phyloP scores from a whole-genome alignment of 2,113 vertebrate species.

The Oreotrochilus melanogaster region DNA sequence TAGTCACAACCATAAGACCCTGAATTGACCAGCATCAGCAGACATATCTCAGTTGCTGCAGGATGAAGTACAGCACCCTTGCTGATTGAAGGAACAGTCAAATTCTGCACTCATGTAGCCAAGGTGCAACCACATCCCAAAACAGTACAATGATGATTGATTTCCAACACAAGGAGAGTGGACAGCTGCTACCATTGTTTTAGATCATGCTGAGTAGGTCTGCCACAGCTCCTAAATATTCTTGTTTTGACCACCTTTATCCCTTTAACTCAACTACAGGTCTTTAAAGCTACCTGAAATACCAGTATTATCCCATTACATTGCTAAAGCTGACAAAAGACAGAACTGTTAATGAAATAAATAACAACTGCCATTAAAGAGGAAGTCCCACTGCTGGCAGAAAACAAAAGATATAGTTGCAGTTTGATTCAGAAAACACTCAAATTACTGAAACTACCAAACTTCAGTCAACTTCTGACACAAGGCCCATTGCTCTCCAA shows the following conservation, averaged over 20 bases:
- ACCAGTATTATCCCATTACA: not conserved
- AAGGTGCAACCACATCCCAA: not conserved
- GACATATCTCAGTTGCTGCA: not conserved
- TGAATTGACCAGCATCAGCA: not conserved
- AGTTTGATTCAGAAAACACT: not conserved
- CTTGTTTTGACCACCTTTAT: not conserved
- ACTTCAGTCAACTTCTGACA: not conserved
- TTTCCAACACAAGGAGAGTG: not conserved
- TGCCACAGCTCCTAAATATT: not conserved
- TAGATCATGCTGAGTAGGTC: not conserved
- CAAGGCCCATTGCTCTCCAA: not conserved
- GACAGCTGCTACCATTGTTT: not conserved
- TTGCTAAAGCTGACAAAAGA: not conserved
- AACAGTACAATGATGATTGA: not conserved
- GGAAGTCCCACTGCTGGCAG: not conserved
- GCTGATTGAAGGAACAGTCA: not conserved
- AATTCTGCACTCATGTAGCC: not conserved
- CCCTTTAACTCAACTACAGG: not conserved
- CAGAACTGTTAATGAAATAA: not conserved
- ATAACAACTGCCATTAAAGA: not conserved
- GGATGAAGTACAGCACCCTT: not conserved
- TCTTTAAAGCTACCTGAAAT: not conserved
- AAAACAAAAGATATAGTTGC: not conserved
- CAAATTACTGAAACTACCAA: not conserved
- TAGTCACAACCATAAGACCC: not conserved